These are phyloP conservation scores for Zaprionus lineosus DNA, from an alignment of 2,888 invertebrate species.

Conservation along the genomic window DNA sequence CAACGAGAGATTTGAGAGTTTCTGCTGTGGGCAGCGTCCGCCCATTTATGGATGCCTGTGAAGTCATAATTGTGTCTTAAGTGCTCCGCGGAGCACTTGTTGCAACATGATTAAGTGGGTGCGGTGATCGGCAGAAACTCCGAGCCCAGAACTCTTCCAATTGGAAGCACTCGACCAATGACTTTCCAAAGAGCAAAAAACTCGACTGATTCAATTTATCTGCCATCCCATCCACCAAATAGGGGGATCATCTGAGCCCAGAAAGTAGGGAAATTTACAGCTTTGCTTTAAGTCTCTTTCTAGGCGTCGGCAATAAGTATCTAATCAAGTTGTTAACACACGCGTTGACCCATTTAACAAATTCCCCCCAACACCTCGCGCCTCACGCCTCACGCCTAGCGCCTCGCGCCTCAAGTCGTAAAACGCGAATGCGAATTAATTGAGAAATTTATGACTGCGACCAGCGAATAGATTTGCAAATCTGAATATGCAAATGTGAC, in stretches of 20 bases:
- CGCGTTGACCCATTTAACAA: slow-evolving; percentile 55
- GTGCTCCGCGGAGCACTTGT: slow-evolving; percentile 26
- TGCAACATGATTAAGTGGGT: too few relatives aligned
- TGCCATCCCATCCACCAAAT: too few relatives aligned
- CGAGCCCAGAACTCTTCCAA: too few relatives aligned
- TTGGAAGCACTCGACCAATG: too few relatives aligned
- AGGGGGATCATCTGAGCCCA: too few relatives aligned
- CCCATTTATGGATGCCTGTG: slow-evolving; percentile 49
- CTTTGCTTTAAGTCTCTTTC: too few relatives aligned
- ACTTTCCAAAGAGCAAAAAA: too few relatives aligned
- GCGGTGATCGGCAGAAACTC: too few relatives aligned
- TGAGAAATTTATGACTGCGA: slow-evolving; percentile 65
- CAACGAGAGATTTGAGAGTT: slow-evolving; percentile 26
- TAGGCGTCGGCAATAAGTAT: background rate
- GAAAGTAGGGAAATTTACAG: too few relatives aligned
- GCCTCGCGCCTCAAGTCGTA: slow-evolving; percentile 51
- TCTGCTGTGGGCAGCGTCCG: slow-evolving; percentile 29
- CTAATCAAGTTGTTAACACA: slow-evolving; percentile 28
- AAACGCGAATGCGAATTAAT: slow-evolving; percentile 52
- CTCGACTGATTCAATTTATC: too few relatives aligned
- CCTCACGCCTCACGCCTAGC: too few relatives aligned
- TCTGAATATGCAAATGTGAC: slow-evolving; percentile 70
- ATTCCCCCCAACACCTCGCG: too few relatives aligned
- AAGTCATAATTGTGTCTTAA: slow-evolving; percentile 64
- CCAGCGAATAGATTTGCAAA: slow-evolving; percentile 62